Evolutionary conservation across 2,888 invertebrate species (phyloP), one percentile per base, ranked within the genome.

Genomic region (Trisateles emortualis): DNA sequence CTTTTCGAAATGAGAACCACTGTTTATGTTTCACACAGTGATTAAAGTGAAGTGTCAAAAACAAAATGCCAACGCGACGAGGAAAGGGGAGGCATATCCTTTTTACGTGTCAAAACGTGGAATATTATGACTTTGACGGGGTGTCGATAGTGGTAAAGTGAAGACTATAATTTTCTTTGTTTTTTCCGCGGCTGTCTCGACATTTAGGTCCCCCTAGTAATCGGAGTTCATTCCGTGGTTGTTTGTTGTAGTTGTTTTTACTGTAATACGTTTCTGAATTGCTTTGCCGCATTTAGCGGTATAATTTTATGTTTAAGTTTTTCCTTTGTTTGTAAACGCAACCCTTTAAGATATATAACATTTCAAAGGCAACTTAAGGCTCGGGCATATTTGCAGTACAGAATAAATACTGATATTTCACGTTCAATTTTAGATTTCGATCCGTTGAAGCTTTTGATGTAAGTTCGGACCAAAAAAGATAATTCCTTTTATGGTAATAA

Each of bases 1-100:
- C 90, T 90, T 86, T 90, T 90, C 80, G 79, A 83, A 88, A 92
- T 90, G 88, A 90, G 79, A 87, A 84, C 76, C 79, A 82, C 81
- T 87, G 89, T 88, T 87, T 88, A 85, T 84, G 84, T 90, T 79
- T 86, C 86, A 83, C 82, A 83, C 86, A 81, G 90, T 90, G 91
- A 92, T 92, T 92, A 92, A 88, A 91, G 90, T 87, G 92, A 90
- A 92, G 92, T 90, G 91, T 90, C 89, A 87, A 88, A 89, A 90
- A 90, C 88, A 90, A 92, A 90, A 91, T 88, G 85, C 63, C 59
- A 68, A 64, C 60, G 57, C 61, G 40, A 55, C 62, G 44, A 45
- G 46, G 47, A 30, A 50, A 72, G 66, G 71, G 76, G 58, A 74
- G 67, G 68, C 64, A 56, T 72, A 71, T 74, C 74, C 70, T 79